Evolutionary conservation across 2,797 vertebrate species (phyloP).

Genomic region (Bovichtus diacanthus): DNA sequence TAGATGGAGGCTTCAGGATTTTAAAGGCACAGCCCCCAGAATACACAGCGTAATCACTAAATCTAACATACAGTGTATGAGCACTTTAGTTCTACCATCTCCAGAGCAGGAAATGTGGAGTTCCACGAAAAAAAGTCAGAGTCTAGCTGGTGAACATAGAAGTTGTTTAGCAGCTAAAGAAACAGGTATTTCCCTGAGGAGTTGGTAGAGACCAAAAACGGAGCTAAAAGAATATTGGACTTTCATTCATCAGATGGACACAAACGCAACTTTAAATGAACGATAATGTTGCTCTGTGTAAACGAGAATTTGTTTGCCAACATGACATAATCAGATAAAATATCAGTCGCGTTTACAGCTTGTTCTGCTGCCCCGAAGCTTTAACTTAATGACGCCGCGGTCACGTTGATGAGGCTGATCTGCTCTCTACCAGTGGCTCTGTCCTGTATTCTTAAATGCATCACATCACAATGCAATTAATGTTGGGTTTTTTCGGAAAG

Average conservation of each 20-base stretch:
- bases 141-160: not conserved
- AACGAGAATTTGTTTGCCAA: not conserved
- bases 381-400: not conserved
- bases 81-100: not conserved
- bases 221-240: not conserved
- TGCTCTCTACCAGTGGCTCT: not conserved
- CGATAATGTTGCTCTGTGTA: not conserved
- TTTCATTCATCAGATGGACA: not conserved
- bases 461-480: not conserved
- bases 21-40: slow-evolving; percentile 2
- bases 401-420: not conserved
- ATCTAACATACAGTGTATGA: not conserved
- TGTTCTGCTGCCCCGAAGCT: not conserved
- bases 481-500: not conserved
- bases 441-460: slow-evolving; percentile 2
- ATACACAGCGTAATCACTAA: not conserved
- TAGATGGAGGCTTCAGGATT: slow-evolving; percentile 16
- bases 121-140: not conserved
- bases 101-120: not conserved
- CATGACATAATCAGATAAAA: not conserved
- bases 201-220: not conserved
- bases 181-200: not conserved
- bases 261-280: not conserved
- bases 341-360: not conserved
- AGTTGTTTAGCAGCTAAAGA: not conserved